phyloP scores from a whole-genome alignment of 1,140 invertebrate species.

The Polypedilum pembai region DNA sequence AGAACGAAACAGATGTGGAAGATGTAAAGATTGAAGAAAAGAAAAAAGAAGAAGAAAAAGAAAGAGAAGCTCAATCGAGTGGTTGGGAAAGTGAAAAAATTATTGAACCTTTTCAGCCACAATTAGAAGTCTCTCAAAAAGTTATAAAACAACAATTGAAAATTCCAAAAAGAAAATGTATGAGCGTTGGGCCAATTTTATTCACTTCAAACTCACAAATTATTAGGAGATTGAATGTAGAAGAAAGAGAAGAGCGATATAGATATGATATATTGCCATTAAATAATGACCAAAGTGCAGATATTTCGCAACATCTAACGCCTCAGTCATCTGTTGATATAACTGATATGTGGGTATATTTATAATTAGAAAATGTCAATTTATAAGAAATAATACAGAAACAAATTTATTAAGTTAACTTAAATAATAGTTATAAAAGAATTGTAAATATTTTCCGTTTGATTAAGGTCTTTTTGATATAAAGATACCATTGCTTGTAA shows the following conservation, averaged over 20 bases:
- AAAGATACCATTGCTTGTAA: no score
- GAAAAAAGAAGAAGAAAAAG: not conserved
- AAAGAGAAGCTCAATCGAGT: no score
- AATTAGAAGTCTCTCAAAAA: not conserved
- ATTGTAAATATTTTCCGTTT: no score
- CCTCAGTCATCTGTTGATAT: not conserved
- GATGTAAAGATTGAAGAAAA: not conserved
- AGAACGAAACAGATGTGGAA: not conserved
- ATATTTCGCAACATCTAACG: not conserved
- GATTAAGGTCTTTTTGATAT: no score
- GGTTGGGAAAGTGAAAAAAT: slow-evolving; percentile 10
- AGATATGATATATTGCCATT: not conserved
- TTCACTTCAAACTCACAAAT: slow-evolving; percentile 26
- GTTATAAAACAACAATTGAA: not conserved
- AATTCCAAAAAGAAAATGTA: slow-evolving; percentile 39
- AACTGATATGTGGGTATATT: slow-evolving; percentile 17
- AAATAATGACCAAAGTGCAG: not conserved
- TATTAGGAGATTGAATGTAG: not conserved
- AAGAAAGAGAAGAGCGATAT: slow-evolving; percentile 1
- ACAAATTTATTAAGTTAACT: no score
- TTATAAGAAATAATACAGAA: no score
- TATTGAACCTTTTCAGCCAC: not conserved
- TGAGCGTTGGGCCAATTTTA: slow-evolving; percentile 41
- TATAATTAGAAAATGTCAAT: not conserved
- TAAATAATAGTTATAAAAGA: no score